Evolutionary conservation across 1,140 invertebrate species (phyloP), one percentile per base, ranked within the genome.

Genomic region (Cataglyphis hispanica): DNA sequence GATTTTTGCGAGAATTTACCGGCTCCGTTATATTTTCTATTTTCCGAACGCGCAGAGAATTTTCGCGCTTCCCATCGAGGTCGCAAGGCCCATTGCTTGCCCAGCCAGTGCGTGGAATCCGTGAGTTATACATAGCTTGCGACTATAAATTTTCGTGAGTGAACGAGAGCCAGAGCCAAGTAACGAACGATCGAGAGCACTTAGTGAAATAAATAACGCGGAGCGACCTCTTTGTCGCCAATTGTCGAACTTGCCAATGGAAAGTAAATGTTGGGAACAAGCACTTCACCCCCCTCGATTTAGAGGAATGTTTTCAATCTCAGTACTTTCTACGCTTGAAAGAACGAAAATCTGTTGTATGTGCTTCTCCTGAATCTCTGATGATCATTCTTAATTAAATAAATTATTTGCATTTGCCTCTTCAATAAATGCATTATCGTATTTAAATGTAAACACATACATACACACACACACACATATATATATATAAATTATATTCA

Each of bases 141-240:
- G 67, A 81, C 89, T 64, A 91, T 91, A 91, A 91, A 91, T 91
- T 91, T 88, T 87, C 89, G 84, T 61, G 90, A 91, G 88, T 90
- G 91, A 91, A 90, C 88, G 91, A 90, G 87, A 91, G 86, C 91
- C 80, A 89, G 91, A 92, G 91, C 92, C 88, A 92, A 93, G 93
- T 92, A 92, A 92, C 92, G 91, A 93, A 93, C 93, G 94, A 93
- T 94, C 91, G 92, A 91, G 93, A 94, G 93, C 93, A 94, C 94
- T 94, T 94, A 94, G 92, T 87, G 93, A 94, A 94, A 94, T 94
- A 94, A 94, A 94, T 94, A 94, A 94, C 93, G 87, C 81, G 83
- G 89, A 86, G 87, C 91, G 90, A 92, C 92, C 93, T 94, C 93
- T 94, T 94, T 94, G 93, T 94, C 93, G 93, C 93, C 93, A 91